Conservation (phyloP, 2,797 vertebrate species). For the Crypturellus tataupa region DNA sequence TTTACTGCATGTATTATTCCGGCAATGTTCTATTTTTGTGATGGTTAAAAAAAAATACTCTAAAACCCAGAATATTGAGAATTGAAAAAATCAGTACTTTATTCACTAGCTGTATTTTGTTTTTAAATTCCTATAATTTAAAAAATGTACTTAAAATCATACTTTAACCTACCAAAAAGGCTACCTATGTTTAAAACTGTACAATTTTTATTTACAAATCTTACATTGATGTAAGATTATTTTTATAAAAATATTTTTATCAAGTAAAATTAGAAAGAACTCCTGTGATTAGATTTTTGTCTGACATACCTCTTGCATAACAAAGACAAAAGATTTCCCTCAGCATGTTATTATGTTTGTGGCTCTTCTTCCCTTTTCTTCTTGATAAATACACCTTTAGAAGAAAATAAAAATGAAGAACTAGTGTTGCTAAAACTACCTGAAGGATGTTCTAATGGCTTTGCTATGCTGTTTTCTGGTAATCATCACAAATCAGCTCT, state of each 20-base stretch:
- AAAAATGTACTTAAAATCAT: not conserved
- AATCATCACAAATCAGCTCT: not conserved
- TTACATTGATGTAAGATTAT: not conserved
- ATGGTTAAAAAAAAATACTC: not conserved
- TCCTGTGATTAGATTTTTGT: not conserved
- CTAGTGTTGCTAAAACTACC: not conserved
- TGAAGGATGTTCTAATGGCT: not conserved
- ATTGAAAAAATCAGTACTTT: not conserved
- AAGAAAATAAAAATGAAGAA: not conserved
- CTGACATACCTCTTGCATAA: not conserved
- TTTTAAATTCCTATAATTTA: not conserved
- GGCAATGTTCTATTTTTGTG: not conserved
- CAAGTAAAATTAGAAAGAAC: not conserved
- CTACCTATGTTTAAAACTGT: not conserved
- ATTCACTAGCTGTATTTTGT: not conserved
- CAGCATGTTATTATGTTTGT: not conserved
- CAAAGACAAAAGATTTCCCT: not conserved
- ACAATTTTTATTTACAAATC: not conserved
- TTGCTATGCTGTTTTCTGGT: not conserved
- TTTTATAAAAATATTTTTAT: not conserved
- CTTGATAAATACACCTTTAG: not conserved
- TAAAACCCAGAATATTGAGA: not conserved
- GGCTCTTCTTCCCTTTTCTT: not conserved
- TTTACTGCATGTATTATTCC: not conserved
- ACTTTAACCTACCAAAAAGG: not conserved